These are phyloP conservation scores for Hydriomena furcata DNA, from an alignment of 2,888 invertebrate species.

Conservation along the genomic window DNA sequence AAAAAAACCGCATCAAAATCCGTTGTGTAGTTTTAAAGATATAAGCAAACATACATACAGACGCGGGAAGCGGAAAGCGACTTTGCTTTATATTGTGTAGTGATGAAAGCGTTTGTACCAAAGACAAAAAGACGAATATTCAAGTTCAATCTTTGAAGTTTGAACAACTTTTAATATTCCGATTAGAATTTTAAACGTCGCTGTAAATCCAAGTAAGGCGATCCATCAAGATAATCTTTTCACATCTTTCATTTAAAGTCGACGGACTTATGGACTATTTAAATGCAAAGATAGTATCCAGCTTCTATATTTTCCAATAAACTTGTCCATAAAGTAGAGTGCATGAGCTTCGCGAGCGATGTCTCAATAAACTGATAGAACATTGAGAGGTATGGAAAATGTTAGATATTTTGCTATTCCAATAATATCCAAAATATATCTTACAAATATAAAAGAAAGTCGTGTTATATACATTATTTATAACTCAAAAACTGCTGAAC, in stretches of 20 bases:
- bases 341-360: slow-evolving; percentile 31
- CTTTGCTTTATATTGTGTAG: no score
- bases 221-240: slow-evolving; percentile 39
- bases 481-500: no score
- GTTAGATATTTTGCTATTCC: slow-evolving; percentile 3
- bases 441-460: no score
- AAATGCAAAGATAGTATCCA: slow-evolving; percentile 64
- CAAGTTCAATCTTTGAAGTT: no score
- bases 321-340: slow-evolving; percentile 39
- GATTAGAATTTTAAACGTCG: slow-evolving; percentile 22
- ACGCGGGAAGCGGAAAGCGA: no score
- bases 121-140: no score
- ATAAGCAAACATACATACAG: no score
- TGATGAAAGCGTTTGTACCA: no score
- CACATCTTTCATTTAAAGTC: slow-evolving; percentile 33
- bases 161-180: neutral
- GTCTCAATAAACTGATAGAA: slow-evolving; percentile 36
- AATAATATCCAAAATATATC: slow-evolving; percentile 1
- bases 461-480: no score
- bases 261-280: slow-evolving; percentile 56
- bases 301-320: slow-evolving; percentile 62
- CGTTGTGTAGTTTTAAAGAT: no score
- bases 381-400: slow-evolving; percentile 11
- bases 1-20: no score
- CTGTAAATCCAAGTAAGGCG: slow-evolving; percentile 20